Evolutionary conservation across 1,140 invertebrate genomes (phyloP).

Genomic region (Potamilus streckersoni): DNA sequence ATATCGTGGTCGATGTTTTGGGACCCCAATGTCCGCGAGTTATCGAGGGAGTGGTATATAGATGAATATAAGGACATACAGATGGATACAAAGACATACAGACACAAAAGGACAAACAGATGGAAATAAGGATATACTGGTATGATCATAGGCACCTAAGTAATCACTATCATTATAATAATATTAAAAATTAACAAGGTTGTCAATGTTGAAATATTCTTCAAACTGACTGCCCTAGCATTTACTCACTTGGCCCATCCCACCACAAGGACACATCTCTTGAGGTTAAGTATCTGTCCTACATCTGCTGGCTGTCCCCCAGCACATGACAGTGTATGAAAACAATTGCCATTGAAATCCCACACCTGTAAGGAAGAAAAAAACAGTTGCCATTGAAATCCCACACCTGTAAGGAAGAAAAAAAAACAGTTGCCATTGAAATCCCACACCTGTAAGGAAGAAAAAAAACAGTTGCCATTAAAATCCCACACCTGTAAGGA

Average conservation of each 20-base stretch:
- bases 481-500: constrained; percentile 67
- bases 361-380: constrained; percentile 54
- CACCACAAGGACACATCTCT: constrained; percentile 61
- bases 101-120: too few relatives aligned
- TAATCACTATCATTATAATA: background rate
- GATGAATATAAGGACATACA: too few relatives aligned
- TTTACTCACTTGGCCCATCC: constrained; percentile 64
- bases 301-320: constrained; percentile 64
- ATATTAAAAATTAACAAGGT: background rate
- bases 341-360: constrained; percentile 69
- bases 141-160: too few relatives aligned
- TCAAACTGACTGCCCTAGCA: background rate
- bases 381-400: constrained; percentile 68
- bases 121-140: too few relatives aligned
- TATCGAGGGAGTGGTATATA: too few relatives aligned
- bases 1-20: too few relatives aligned
- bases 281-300: constrained; percentile 63
- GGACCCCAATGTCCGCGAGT: too few relatives aligned
- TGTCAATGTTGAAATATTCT: background rate
- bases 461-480: constrained; percentile 67
- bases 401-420: constrained; percentile 64
- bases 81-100: too few relatives aligned
- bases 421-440: constrained; percentile 68
- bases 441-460: constrained; percentile 66
- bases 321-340: constrained; percentile 59